Evolutionary conservation across 2,888 invertebrate genomes (phyloP), one percentile per base, ranked within the genome.

Genomic region (Meliscaeva auricollis): DNA sequence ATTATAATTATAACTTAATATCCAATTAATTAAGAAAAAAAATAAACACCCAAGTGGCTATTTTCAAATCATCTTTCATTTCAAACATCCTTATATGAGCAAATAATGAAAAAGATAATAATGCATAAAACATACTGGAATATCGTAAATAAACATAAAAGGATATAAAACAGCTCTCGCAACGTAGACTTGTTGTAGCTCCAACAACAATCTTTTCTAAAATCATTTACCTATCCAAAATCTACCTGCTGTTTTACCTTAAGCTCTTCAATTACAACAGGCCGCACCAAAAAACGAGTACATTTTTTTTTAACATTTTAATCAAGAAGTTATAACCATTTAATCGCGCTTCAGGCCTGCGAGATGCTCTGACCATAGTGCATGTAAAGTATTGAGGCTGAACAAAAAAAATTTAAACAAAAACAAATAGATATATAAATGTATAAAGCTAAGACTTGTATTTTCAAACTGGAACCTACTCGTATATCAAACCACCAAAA

Each of bases 401-500:
- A 20, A 8, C 9, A 38, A 20, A 20, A 17, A 35, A 35, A 56
- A 15, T 8, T 15, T 1, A 52, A 54, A 26, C 26, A 26, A 26
- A 26, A 35, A 17, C 9, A 56, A 11, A n/a, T n/a, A n/a, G n/a
- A n/a, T n/a, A n/a, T n/a, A n/a, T n/a, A n/a, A n/a, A 58, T 35
- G 17, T 38, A 58, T 58, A 3, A 58, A 38, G 20, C 20, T 9
- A 6, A 58, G 38, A 38, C 35, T 35, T 30, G 54, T 54, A 30
- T 54, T 54, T 54, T 20, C 2, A 56, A 35, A 32, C 56, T 17
- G 1, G 15, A 17, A 32, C 17, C 32, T 56, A 35, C 17, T 15
- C 11, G 30, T 17, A 48, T 26, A 62, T 48, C 46, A 48, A 64
- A 46, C 46, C 60, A 77, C 82, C 72, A 82, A 82, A 77, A 77